Evolutionary conservation across 2,113 vertebrate species (phyloP), one percentile per base, ranked within the genome.

Genomic region (Dasyurus viverrinus): DNA sequence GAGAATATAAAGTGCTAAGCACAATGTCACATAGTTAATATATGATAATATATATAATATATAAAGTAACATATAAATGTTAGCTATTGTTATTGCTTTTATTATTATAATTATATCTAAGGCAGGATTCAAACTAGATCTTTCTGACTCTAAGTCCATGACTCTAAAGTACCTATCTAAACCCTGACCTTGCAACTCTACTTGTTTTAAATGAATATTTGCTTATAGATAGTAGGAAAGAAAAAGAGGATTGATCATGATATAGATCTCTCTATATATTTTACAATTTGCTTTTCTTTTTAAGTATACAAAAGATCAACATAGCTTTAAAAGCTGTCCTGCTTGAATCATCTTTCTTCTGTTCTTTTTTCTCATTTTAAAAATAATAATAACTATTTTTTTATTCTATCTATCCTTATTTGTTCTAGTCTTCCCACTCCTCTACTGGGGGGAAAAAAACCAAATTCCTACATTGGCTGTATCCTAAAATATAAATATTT

Each of bases 401-500:
- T 84, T 42, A n/a, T 76, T 22, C 19, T 42, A 23, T n/a, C 5
- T 84, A 84, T 42, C 36, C 68, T 16, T 84, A 42, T 42, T 84
- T 84, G 68, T 22, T n/a, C 68, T 23, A 42, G 6, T 19, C 19
- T 84, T 76, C 5, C 16, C 19, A 7, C 68, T 76, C 68, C 6
- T 42, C n/a, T 3, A n/a, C 12, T n/a, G 4, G 68, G 19, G 19
- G 8, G 6, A 8, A 42, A 42, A 19, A 76, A n/a, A 6, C 22
- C 36, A 84, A 84, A 84, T 84, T 84, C 6, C 68, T n/a, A 84
- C 16, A 84, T 23, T 84, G 68, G 36, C 5, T n/a, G 0, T 42
- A 36, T 89, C 91, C 46, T 96, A 92, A 93, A 92, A 48, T 53
- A 27, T 52, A 92, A 19, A 6, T n/a, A 76, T 53, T 24, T 47